These are phyloP conservation scores for Drosophila infuscata DNA, from an alignment of 2,888 invertebrate species.

Conservation along the genomic window DNA sequence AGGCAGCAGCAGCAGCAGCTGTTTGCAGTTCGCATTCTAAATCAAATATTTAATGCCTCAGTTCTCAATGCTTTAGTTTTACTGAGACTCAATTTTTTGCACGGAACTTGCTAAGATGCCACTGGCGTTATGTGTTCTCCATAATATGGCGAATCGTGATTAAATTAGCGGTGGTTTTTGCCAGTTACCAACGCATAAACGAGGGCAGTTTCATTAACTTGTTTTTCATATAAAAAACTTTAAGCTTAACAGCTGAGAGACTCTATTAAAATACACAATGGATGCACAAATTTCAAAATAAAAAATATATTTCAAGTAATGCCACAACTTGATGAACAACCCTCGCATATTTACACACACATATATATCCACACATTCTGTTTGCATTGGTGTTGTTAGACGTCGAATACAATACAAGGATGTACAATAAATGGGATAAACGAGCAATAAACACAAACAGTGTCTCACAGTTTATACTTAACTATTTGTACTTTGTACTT, in stretches of 20 bases:
- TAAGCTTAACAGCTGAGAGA: not conserved
- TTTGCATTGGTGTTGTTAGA: conserved; percentile 13
- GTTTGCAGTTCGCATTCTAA: conserved; percentile 7
- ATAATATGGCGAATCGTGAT: conserved; percentile 48
- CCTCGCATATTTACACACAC: conserved; percentile 4
- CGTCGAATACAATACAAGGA: not conserved
- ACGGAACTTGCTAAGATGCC: not conserved
- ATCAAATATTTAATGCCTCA: conserved; percentile 46
- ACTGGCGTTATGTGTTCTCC: conserved; percentile 43
- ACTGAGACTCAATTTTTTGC: not conserved
- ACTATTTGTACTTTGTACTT: too few species aligned
- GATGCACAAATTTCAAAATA: not conserved
- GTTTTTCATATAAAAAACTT: not conserved
- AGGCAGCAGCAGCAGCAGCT: conserved; percentile 8
- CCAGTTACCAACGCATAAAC: not conserved
- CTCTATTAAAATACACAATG: not conserved
- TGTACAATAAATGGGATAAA: not conserved
- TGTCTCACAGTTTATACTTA: too few species aligned
- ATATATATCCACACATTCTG: not conserved
- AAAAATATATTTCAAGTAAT: too few species aligned
- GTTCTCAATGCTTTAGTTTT: not conserved
- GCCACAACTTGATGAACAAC: not conserved
- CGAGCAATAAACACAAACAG: conserved; percentile 9
- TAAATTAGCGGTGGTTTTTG: conserved; percentile 15
- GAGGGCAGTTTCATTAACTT: conserved; percentile 14